phyloP scores from a whole-genome alignment of 2,113 vertebrate genomes.

The Camelus dromedarius region DNA sequence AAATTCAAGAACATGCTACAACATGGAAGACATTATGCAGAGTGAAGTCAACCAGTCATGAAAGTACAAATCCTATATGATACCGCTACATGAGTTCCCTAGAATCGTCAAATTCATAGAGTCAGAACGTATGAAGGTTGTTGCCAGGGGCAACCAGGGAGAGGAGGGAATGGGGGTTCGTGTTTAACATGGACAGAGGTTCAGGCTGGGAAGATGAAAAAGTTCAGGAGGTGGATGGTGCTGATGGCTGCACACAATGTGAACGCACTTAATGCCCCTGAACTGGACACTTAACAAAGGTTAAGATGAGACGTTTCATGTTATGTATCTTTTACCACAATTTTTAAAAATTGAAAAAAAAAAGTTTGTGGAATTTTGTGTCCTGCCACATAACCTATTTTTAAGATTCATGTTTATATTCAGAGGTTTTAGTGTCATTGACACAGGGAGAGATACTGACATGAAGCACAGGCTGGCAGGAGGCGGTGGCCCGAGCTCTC shows the following conservation, averaged over 20 bases:
- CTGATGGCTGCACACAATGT: not conserved
- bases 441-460: not conserved
- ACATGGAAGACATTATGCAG: not conserved
- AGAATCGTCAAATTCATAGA: not conserved
- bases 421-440: not conserved
- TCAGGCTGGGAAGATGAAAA: not conserved
- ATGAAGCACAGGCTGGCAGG: no score
- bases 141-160: not conserved
- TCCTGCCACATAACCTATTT: not conserved
- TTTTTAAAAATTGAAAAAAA: not conserved
- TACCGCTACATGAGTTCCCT: not conserved
- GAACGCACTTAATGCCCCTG: not conserved
- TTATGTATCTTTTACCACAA: not conserved
- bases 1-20: not conserved
- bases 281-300: not conserved
- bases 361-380: not conserved
- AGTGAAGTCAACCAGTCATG: not conserved
- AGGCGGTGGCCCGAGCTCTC: no score
- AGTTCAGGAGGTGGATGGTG: not conserved
- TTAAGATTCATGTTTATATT: not conserved
- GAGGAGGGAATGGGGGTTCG: rapidly evolving
- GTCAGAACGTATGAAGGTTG: not conserved
- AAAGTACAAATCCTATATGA: not conserved
- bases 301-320: not conserved
- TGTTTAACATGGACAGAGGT: not conserved